These are phyloP conservation scores for Amazona vittata DNA, from an alignment of 2,113 vertebrate species.

Conservation along the genomic window DNA sequence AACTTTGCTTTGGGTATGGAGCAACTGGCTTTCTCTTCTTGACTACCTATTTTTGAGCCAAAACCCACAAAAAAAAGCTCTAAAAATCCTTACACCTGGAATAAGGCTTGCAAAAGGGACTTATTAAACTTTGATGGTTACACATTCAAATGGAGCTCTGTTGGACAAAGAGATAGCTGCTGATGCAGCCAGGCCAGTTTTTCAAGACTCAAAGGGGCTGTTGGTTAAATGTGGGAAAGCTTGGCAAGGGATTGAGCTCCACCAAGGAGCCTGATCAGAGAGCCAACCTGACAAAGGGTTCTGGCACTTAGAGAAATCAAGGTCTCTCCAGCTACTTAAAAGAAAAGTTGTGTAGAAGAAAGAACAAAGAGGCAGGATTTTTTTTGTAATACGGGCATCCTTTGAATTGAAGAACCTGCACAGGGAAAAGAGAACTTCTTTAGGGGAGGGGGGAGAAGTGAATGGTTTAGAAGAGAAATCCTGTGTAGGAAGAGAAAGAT, in stretches of 20 bases:
- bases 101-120: slow-evolving; percentile 8
- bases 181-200: slow-evolving; percentile 61
- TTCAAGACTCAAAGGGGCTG: slow-evolving; percentile 54
- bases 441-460: background rate
- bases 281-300: slow-evolving; percentile 54
- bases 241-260: slow-evolving; percentile 55
- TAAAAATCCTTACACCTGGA: slow-evolving; percentile 36
- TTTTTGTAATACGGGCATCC: background rate
- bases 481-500: background rate
- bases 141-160: slow-evolving; percentile 52
- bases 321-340: slow-evolving; percentile 64
- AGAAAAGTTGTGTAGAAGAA: slow-evolving; percentile 35
- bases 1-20: background rate
- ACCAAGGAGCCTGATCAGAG: slow-evolving; percentile 43
- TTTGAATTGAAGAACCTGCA: slow-evolving; percentile 35
- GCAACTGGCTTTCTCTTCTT: background rate
- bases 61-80: background rate
- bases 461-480: slow-evolving; percentile 3
- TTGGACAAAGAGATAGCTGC: slow-evolving; percentile 48
- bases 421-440: background rate
- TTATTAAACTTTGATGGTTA: slow-evolving; percentile 57
- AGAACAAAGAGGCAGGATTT: slow-evolving; percentile 51
- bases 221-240: slow-evolving; percentile 52
- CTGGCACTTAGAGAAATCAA: slow-evolving; percentile 59
- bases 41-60: slow-evolving; percentile 3